Evolutionary conservation across 2,113 vertebrate genomes (phyloP), one percentile per base, ranked within the genome.

Genomic region (Myiagra hebetior): DNA sequence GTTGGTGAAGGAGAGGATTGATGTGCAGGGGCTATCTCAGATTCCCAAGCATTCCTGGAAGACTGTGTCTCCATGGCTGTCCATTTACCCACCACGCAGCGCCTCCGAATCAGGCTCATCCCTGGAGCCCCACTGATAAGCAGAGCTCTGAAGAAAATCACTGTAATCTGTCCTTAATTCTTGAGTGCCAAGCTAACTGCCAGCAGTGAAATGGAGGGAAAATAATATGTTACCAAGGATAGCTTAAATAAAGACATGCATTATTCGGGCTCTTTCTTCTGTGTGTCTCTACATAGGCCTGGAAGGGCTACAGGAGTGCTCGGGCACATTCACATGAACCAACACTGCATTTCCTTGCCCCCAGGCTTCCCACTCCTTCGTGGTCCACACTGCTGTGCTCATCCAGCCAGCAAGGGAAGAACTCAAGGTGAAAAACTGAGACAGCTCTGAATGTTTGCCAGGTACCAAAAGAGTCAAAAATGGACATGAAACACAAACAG

Each of bases 111-210:
- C 90, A 89, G 88, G 53, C 76, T 95, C 81, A 85, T 96, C 95
- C 94, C 69, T 82, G 93, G 91, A 95, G 94, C 69, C 81, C 78
- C 88, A 89, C 95, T 85, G 93, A 92, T 91, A 95, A 94, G 68
- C 85, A 86, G 60, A 93, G 76, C 90, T 95, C 88, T 49, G 83
- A 87, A 91, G 86, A 96, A 96, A 96, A 97, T 97, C 86, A 93
- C 95, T 96, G 82, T 97, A 96, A 96, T 95, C 91, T 94, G 76
- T 87, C 95, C 88, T 95, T 96, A 95, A 97, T 95, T 96, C 91
- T 81, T 87, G 88, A 96, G 91, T 30, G 7, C 95, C 93, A 96
- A 35, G 7, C 77, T 85, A 95, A 94, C 91, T 94, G 84, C 87
- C 64, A 75, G 76, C 88, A 91, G 95, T 1, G 33, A 96, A 95